Percentiles rank a stretch among this genome's conserved stretches.
Evolutionary conservation across 2,888 invertebrate genomes (phyloP).

Genomic region (Aplocera efformata): DNA sequence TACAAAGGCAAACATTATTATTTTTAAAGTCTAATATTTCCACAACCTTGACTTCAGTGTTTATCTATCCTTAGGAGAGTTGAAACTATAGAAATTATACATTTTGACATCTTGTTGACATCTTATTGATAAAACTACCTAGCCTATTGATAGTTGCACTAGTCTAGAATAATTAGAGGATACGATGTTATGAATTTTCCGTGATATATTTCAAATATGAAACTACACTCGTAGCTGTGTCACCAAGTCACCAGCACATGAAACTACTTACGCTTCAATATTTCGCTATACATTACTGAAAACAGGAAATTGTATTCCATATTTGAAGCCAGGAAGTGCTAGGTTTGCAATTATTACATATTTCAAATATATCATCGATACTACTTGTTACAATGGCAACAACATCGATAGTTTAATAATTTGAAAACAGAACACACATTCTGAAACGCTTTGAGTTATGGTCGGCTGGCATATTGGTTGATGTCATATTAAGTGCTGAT

Average conservation of each 20-base stretch:
- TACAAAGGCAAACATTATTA: conserved; percentile 45
- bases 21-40: conserved; percentile 28
- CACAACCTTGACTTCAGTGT: conserved; percentile 46
- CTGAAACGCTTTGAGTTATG: too few species aligned
- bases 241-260: background rate
- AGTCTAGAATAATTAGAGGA: conserved; percentile 47
- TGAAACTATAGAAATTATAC: conserved; percentile 47
- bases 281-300: background rate
- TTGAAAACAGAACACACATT: too few species aligned
- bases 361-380: conserved; percentile 35
- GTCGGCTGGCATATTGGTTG: too few species aligned
- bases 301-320: too few species aligned
- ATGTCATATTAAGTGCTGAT: too few species aligned
- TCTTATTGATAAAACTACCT: conserved; percentile 56
- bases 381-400: conserved; percentile 11
- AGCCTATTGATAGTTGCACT: conserved; percentile 63
- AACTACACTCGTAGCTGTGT: too few species aligned
- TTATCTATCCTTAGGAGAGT: conserved; percentile 55
- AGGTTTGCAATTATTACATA: conserved; percentile 2
- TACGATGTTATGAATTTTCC: conserved; percentile 14
- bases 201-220: conserved; percentile 27
- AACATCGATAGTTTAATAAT: conserved; percentile 18
- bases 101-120: conserved; percentile 55
- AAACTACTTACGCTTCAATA: background rate
- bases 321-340: too few species aligned